These are phyloP conservation scores for Zygothrica quintamaculata DNA, from an alignment of 2,888 invertebrate genomes.

Conservation along the genomic window DNA sequence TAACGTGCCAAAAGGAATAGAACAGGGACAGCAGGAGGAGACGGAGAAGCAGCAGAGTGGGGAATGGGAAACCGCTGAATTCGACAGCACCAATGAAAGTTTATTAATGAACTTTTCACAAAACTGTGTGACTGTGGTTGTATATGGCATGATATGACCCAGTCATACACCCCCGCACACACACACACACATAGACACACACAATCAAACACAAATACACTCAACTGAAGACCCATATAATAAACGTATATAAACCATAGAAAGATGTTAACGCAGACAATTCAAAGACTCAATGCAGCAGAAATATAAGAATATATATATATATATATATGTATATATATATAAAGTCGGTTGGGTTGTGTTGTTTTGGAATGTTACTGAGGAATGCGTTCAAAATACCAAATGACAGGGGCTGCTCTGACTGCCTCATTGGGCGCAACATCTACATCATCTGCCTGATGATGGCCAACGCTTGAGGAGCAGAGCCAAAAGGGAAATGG, in stretches of 20 bases:
- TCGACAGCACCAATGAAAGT: slow-evolving; percentile 75
- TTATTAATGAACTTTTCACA: slow-evolving; percentile 76
- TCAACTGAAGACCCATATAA: background rate
- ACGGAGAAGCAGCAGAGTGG: slow-evolving; percentile 12
- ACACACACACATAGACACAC: slow-evolving; percentile 10
- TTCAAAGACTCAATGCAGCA: slow-evolving; percentile 58
- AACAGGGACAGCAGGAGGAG: too few species aligned
- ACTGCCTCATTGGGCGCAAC: slow-evolving; percentile 52
- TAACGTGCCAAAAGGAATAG: too few species aligned
- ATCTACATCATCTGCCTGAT: slow-evolving; percentile 30
- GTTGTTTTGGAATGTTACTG: slow-evolving; percentile 60
- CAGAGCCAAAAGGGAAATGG: background rate
- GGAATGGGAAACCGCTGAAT: slow-evolving; percentile 64
- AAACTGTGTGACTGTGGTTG: slow-evolving; percentile 40
- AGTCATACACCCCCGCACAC: slow-evolving; percentile 34
- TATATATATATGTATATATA: too few species aligned
- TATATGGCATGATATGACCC: slow-evolving; percentile 40
- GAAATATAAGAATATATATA: slow-evolving; percentile 24
- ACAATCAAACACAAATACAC: slow-evolving; percentile 39
- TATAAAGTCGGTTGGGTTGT: slow-evolving; percentile 3
- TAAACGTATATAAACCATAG: slow-evolving; percentile 40
- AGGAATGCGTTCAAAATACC: slow-evolving; percentile 72
- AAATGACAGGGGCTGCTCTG: slow-evolving; percentile 48
- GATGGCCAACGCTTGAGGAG: slow-evolving; percentile 11
- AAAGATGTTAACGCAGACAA: slow-evolving; percentile 46